Conservation (phyloP, 2,888 invertebrate genomes). For the Neoascia interrupta region DNA sequence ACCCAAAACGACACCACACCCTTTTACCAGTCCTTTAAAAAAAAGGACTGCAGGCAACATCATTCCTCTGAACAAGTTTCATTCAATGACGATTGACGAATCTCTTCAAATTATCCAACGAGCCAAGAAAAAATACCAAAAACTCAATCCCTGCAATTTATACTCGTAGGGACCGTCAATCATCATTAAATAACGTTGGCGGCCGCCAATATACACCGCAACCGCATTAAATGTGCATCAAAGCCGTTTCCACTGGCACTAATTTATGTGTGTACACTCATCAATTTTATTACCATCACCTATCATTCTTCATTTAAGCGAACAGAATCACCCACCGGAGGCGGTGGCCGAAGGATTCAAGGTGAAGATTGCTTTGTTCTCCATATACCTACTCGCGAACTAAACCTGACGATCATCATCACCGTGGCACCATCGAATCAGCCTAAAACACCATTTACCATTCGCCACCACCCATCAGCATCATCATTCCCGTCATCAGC, state of each 20-base stretch:
- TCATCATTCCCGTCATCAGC: constrained; percentile 26
- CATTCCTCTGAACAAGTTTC: constrained; percentile 18
- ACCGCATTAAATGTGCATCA: constrained; percentile 65
- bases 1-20: no score
- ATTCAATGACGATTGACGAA: constrained; percentile 47
- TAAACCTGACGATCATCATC: constrained; percentile 58
- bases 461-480: constrained; percentile 65
- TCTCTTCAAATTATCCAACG: constrained; percentile 23
- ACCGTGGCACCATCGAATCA: constrained; percentile 66
- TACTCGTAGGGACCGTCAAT: constrained; percentile 58
- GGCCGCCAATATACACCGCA: constrained; percentile 66
- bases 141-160: constrained; percentile 37
- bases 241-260: constrained; percentile 58
- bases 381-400: background rate
- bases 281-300: constrained; percentile 70
- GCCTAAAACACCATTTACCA: constrained; percentile 66
- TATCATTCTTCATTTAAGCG: constrained; percentile 69
- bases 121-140: constrained; percentile 14
- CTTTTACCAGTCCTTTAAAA: no score
- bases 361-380: constrained; percentile 68
- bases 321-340: constrained; percentile 64
- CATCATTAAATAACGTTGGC: constrained; percentile 66
- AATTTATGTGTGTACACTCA: constrained; percentile 70
- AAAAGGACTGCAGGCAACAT: no score
- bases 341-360: constrained; percentile 61